These are phyloP conservation scores for Choristoneura fumiferana DNA, from an alignment of 1,140 invertebrate species.

Conservation along the genomic window DNA sequence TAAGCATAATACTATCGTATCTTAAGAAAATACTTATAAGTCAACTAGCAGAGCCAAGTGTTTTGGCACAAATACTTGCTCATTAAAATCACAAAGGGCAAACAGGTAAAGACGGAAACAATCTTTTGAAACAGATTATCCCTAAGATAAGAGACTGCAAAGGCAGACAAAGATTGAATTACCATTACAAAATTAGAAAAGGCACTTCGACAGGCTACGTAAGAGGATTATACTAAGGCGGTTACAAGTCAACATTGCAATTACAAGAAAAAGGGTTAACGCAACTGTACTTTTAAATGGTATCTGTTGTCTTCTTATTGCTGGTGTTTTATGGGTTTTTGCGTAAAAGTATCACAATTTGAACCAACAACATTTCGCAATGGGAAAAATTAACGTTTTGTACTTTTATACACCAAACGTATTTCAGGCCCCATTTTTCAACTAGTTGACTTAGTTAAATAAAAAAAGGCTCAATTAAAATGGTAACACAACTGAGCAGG, in stretches of 20 bases:
- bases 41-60: too few species aligned
- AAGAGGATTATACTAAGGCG: constrained; percentile 27
- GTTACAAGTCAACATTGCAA: constrained; percentile 27
- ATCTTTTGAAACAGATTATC: constrained; percentile 48
- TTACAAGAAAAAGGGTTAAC: neutral
- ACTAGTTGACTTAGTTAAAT: too few species aligned
- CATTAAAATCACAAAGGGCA: constrained; percentile 52
- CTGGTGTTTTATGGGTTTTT: neutral
- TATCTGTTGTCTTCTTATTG: neutral
- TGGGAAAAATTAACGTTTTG: too few species aligned
- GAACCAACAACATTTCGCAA: too few species aligned
- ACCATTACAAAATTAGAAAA: constrained; percentile 54
- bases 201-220: constrained; percentile 28
- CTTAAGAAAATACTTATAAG: too few species aligned
- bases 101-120: constrained; percentile 47
- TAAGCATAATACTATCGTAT: too few species aligned
- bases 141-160: constrained; percentile 41
- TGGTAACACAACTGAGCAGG: too few species aligned
- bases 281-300: constrained; percentile 6
- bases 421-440: too few species aligned
- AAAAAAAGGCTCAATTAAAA: too few species aligned
- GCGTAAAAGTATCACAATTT: too few species aligned
- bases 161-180: constrained; percentile 49
- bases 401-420: too few species aligned
- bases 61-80: constrained; percentile 38